Base-by-base conservation (phyloP, 2,888 invertebrate genomes). In the Mantis religiosa region DNA sequence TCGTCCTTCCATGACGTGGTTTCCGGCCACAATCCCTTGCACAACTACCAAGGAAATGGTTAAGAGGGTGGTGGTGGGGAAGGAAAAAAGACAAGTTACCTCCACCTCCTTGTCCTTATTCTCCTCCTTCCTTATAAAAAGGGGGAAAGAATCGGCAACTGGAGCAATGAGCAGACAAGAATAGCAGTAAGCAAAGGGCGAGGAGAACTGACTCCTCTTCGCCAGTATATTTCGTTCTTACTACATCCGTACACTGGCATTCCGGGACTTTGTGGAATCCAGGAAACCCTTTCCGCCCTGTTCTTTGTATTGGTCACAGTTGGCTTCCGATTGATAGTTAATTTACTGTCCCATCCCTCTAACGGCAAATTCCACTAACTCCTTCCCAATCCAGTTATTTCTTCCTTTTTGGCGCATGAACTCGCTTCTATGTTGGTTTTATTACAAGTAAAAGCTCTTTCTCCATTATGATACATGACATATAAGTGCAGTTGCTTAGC, bases 1-100 rank as follows among this genome's bases (percentile, higher is more conserved):
- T 81, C 81, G 71, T 86, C 86, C 30, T 86, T 71, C 47, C 81
- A 71, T 54, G 86, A 86, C n/a, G 85, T 85, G 41, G 86, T 86
- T 86, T 86, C 86, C 28, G 28, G 47, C 85, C 85, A 20, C 84
- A 84, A 27, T 84, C 30, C 84, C 41, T 84, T 30, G 20, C 34
- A 85, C 47, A 85, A 47, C 54, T 27, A 85, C 85, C 47, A 85
- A 85, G 85, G 85, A 54, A 85, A 85, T 85, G 85, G 54, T 54
- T 30, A 84, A 85, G 15, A 54, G 47, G n/a, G 27, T n/a, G 20
- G 9, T 20, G 27, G n/a, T 30, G 30, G 47, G 27, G n/a, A 27
- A 41, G 20, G 8, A 12, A 30, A 47, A 54, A 47, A 8, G n/a
- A 41, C 25, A 85, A 28, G 27, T 7, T 25, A 30, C 34, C 41